These are phyloP conservation scores for Chaetorhynchus papuensis DNA, from an alignment of 2,113 vertebrate genomes.

Conservation along the genomic window DNA sequence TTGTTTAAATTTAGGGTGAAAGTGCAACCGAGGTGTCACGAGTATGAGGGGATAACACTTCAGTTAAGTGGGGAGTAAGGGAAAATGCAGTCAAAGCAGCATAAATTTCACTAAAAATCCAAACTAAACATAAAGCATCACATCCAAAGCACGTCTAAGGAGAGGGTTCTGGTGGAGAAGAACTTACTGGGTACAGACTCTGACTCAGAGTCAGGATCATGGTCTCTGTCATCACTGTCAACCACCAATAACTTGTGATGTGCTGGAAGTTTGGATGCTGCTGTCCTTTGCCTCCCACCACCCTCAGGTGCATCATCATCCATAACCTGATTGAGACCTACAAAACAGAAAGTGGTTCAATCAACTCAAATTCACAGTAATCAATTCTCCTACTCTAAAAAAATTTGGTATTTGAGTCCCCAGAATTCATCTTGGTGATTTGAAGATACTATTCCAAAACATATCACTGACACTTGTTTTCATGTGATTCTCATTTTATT, in stretches of 20 bases:
- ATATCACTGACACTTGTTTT: background rate
- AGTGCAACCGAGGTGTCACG: background rate
- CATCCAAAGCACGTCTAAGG: background rate
- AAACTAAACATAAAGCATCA: background rate
- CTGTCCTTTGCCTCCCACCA: slow-evolving; percentile 25
- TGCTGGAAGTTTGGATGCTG: background rate
- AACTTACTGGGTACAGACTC: slow-evolving; percentile 43
- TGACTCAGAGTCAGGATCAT: background rate
- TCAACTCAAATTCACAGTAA: background rate
- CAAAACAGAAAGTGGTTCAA: background rate
- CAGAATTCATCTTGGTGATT: background rate
- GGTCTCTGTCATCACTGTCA: slow-evolving; percentile 7
- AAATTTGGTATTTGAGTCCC: background rate
- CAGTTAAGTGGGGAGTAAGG: background rate
- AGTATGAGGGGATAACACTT: background rate
- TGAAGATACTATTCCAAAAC: background rate
- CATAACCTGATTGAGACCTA: slow-evolving; percentile 75
- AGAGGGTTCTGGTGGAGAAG: background rate
- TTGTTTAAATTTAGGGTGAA: background rate
- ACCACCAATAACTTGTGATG: background rate
- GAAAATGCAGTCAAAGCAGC: background rate
- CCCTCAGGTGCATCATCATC: background rate
- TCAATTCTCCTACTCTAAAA: background rate
- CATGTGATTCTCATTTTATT: background rate
- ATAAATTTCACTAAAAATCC: background rate